Evolutionary conservation across 2,113 vertebrate species (phyloP).

Genomic region (Strix aluco): DNA sequence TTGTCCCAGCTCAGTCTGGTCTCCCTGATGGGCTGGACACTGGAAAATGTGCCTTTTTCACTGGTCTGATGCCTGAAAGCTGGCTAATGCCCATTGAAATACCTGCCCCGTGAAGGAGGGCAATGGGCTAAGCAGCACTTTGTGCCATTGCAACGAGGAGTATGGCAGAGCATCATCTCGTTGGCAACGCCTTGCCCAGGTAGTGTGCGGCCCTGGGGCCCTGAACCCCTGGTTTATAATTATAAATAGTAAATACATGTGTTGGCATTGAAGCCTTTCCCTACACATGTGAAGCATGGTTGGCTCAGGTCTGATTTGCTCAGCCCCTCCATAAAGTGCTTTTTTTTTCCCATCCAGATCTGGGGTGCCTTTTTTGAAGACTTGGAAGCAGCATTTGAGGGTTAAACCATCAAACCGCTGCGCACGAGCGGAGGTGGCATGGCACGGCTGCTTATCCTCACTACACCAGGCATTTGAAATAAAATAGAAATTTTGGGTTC

Average conservation of each 20-base stretch:
- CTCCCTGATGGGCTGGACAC: not conserved
- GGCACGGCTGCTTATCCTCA: not conserved
- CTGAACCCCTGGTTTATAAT: not conserved
- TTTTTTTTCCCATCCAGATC: not conserved
- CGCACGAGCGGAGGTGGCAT: fast-evolving
- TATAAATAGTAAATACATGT: fast-evolving
- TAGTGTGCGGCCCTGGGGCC: not conserved
- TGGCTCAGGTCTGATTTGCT: not conserved
- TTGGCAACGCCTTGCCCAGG: fast-evolving
- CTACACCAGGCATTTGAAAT: not conserved
- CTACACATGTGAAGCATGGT: fast-evolving
- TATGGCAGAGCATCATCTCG: fast-evolving
- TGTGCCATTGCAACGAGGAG: fast-evolving
- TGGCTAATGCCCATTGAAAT: fast-evolving
- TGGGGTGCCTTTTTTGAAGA: not conserved
- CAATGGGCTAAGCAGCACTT: not conserved
- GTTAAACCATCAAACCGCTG: not conserved
- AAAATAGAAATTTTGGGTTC: not conserved
- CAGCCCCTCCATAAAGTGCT: not conserved
- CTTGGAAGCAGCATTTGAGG: not conserved
- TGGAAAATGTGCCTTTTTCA: not conserved
- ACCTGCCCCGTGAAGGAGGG: not conserved
- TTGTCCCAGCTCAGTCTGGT: fast-evolving
- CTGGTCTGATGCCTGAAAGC: not conserved
- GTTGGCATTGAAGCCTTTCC: not conserved